phyloP scores from a whole-genome alignment of 2,113 vertebrate species.

The Pelecanoides urinatrix region DNA sequence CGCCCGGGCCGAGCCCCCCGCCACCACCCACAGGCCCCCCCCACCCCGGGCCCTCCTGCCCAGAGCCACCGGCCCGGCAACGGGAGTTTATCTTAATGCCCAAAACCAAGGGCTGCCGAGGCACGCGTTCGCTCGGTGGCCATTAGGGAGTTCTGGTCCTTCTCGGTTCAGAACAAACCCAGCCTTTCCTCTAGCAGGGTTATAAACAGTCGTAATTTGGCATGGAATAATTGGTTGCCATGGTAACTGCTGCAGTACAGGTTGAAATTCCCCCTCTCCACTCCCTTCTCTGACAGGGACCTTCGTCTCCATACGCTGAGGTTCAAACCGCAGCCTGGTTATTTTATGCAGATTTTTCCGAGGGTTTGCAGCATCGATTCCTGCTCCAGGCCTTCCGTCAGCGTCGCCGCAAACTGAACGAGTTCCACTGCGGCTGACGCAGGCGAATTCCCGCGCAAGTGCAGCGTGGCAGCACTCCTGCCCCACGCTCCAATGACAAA shows the following conservation, averaged over 20 bases:
- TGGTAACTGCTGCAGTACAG: conserved; percentile 76
- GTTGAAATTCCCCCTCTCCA: conserved; percentile 69
- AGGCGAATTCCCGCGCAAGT: neutral
- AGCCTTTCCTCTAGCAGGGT: conserved; percentile 45
- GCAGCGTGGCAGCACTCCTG: neutral
- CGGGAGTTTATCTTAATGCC: accelerated
- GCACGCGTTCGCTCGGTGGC: neutral
- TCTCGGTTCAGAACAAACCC: neutral
- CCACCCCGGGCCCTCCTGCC: neutral
- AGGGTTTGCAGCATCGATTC: neutral
- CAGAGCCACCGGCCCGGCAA: neutral
- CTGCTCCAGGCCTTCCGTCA: neutral
- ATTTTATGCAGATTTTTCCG: neutral
- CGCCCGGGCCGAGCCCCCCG: no score
- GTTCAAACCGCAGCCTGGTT: conserved; percentile 33
- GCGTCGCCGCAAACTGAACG: accelerated
- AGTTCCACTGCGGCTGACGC: neutral
- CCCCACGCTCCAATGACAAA: accelerated
- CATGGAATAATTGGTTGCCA: conserved; percentile 78
- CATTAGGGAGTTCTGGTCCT: neutral
- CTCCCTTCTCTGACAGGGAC: conserved; percentile 59
- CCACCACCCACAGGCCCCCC: no score
- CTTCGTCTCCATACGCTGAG: conserved; percentile 65
- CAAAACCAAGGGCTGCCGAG: neutral
- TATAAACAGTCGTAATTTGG: conserved; percentile 77